Base-by-base conservation (phyloP, 2,797 vertebrate genomes). In the Chelmon rostratus region DNA sequence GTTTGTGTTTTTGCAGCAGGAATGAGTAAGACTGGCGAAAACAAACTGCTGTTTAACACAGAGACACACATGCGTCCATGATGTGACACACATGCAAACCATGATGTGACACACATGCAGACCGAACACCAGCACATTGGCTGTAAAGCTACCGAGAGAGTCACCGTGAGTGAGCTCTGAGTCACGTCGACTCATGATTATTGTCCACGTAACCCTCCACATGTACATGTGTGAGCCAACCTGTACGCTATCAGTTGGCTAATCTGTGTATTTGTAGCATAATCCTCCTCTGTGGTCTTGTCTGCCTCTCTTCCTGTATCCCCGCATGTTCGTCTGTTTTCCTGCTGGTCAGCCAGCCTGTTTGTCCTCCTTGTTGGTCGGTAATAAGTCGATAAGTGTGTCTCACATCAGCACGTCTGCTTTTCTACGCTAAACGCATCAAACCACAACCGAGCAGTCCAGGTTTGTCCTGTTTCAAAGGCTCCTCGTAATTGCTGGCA, bases 291-390 rank as follows among this genome's bases (percentile, higher is more conserved):
- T 9, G 11, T 25, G 50, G 61, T 69, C 54, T 19, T 33, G 74
- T 90, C 68, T 85, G 77, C 38, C 15, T 75, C 68, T 59, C 71
- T 83, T 85, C 81, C 86, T 87, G 77, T 62, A 10, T 46, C 59
- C 21, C 21, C 19, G 15, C 28, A 15, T 73, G 68, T 62, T 69
- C 70, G 65, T 42, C 54, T 53, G 66, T 52, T 35, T 86, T 65
- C 58, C 73, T 25, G 72, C 28, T 37, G 21, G 47, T 61, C 18
- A 31, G 42, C 23, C 23, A 9, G 52, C 38, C 66, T 64, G 65
- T 50, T 35, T 11, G 37, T 46, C 23, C 38, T 18, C 37, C 16
- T 37, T 2, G 5, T 73, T 18, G 49, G 35, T 19, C 46, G 53
- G 23, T 56, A 38, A 35, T 37, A 16, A 50, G 21, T 63, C 46